Evolutionary conservation across 2,797 vertebrate species (phyloP).

Genomic region (Bradypus variegatus): DNA sequence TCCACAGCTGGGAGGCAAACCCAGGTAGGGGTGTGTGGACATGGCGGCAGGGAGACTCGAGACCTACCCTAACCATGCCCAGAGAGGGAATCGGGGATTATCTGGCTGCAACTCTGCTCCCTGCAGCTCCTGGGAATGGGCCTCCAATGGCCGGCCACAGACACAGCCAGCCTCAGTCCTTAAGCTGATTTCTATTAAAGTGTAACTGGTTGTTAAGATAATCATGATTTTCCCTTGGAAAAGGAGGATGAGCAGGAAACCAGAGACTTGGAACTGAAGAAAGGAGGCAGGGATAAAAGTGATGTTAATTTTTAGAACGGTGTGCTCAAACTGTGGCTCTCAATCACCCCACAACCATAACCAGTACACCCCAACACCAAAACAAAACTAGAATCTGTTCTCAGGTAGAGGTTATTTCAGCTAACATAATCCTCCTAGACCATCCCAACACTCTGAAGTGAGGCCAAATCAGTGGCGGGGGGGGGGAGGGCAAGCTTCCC

Average conservation of each 20-base stretch:
- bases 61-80: not conserved
- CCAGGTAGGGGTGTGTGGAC: not conserved
- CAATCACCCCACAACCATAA: not conserved
- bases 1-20: not conserved
- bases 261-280: not conserved
- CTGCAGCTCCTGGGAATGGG: not conserved
- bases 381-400: not conserved
- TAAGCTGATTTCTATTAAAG: slow-evolving; percentile 9
- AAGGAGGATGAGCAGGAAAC: not conserved
- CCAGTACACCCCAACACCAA: not conserved
- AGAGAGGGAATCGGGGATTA: not conserved
- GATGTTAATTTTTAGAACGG: not conserved
- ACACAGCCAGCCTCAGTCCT: not conserved
- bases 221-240: slow-evolving; percentile 23
- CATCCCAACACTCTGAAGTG: not conserved
- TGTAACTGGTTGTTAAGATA: not conserved
- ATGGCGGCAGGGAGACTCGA: not conserved
- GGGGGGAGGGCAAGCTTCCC: not conserved
- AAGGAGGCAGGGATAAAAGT: not conserved
- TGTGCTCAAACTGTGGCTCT: not conserved
- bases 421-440: not conserved
- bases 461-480: not conserved
- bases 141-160: not conserved
- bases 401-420: not conserved
- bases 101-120: not conserved